Percentiles rank a stretch among this genome's conserved stretches.
Conservation (phyloP, 2,113 vertebrate genomes). For the Ancistrus triradiatus region DNA sequence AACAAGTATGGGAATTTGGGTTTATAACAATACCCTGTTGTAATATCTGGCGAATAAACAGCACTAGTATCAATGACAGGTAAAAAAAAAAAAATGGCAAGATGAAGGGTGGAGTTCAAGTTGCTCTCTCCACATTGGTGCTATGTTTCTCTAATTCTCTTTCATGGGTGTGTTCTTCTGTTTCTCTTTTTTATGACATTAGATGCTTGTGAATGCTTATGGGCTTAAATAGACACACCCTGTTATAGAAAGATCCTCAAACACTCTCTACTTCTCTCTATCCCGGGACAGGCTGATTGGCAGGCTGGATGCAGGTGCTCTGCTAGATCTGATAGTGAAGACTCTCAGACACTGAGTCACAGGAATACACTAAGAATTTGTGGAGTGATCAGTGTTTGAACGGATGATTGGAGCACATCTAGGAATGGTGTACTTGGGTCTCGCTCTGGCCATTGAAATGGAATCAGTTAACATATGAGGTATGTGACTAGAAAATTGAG, state of each 20-base stretch:
- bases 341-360: not conserved
- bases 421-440: not conserved
- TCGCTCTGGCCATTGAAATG: not conserved
- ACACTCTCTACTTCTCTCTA: conserved; percentile 20
- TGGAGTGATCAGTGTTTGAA: not conserved
- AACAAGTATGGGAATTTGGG: too few species aligned
- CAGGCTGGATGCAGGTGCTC: conserved; percentile 29
- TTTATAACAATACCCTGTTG: too few species aligned
- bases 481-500: not conserved
- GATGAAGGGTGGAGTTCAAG: conserved; percentile 22
- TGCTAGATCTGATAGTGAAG: not conserved
- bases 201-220: conserved; percentile 30
- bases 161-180: conserved; percentile 45
- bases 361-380: not conserved
- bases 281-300: conserved; percentile 29
- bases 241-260: conserved; percentile 28
- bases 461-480: not conserved
- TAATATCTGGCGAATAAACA: too few species aligned
- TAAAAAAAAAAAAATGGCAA: conserved; percentile 8
- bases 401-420: not conserved
- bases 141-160: conserved; percentile 40
- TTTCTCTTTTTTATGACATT: conserved; percentile 26
- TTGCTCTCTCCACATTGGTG: conserved; percentile 8
- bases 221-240: conserved; percentile 32
- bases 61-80: too few species aligned